Evolutionary conservation across 2,797 vertebrate species (phyloP), one percentile per base, ranked within the genome.

Genomic region (Tokudaia muenninki): DNA sequence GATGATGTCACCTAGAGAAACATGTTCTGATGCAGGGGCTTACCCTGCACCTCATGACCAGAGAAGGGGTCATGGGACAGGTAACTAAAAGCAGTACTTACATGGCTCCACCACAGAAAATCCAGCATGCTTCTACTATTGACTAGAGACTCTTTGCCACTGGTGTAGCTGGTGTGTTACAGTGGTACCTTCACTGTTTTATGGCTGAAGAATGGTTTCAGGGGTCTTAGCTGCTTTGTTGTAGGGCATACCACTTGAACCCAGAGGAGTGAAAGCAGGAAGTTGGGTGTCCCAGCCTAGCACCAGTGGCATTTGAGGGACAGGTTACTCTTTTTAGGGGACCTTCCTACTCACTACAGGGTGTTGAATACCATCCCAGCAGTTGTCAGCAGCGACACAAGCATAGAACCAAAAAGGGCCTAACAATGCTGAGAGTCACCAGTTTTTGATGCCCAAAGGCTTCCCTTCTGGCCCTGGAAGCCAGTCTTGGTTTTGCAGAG

Each of bases 81-180:
- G 12, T 0, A 8, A 12, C 61, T n/a, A 24, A 2, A 44, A 19
- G 31, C 6, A 3, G 44, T 0, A 5, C 55, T 2, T 41, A 1
- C 0, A 0, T 0, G 29, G 21, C 21, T 47, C 34, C 1, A 0
- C 31, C 2, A 34, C 26, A 1, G 37, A 55, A 72, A 55, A 1
- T 4, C 34, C 9, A 37, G 14, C 14, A 11, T 22, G 4, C 22
- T n/a, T 9, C 41, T 78, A 13, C 29, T 44, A 7, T 8, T 88
- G 52, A 63, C n/a, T 3, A 13, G 37, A 24, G 7, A 10, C 61
- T 41, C 47, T 1, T 1, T 14, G 24, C 2, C 13, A 19, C n/a
- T 29, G 34, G 12, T 19, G 6, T 59, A 67, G 13, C 21, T 47
- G 29, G 1, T 34, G 21, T 63, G 57, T 19, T 21, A 14, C 87